Evolutionary conservation across 2,113 vertebrate species (phyloP).

Genomic region (Ptychochromis oligacanthus): DNA sequence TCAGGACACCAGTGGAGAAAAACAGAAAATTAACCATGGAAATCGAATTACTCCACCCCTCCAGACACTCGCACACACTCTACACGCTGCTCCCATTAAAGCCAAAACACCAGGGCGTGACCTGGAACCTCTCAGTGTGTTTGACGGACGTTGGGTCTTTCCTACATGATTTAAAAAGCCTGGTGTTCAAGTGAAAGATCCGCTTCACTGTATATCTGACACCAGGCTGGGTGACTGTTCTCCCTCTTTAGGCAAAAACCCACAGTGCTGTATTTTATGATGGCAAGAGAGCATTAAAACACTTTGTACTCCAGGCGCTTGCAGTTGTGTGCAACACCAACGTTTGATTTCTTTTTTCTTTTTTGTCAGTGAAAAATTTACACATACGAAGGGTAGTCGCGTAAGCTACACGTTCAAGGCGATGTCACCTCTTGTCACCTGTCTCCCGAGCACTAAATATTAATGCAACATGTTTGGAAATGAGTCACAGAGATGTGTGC

Average conservation of each 20-base stretch:
- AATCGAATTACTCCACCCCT: slow-evolving; percentile 71
- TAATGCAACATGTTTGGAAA: slow-evolving; percentile 73
- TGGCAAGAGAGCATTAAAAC: slow-evolving; percentile 51
- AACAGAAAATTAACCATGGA: slow-evolving; percentile 70
- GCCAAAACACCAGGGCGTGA: slow-evolving; percentile 64
- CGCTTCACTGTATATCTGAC: slow-evolving; percentile 39
- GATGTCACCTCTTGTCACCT: slow-evolving; percentile 69
- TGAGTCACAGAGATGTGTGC: slow-evolving; percentile 56
- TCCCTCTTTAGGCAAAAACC: slow-evolving; percentile 54
- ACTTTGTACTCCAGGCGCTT: slow-evolving; percentile 52
- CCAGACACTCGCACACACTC: slow-evolving; percentile 47
- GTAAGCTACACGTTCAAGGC: slow-evolving; percentile 61
- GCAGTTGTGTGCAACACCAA: slow-evolving; percentile 55
- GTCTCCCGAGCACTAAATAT: slow-evolving; percentile 72
- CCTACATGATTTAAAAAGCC: slow-evolving; percentile 52
- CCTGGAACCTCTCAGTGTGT: slow-evolving; percentile 59
- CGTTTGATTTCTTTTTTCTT: slow-evolving; percentile 69
- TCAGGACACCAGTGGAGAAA: slow-evolving; percentile 68
- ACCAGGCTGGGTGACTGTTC: slow-evolving; percentile 14
- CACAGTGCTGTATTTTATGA: slow-evolving; percentile 47
- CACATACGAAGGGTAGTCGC: slow-evolving; percentile 36
- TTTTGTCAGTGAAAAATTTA: slow-evolving; percentile 43
- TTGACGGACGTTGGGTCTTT: slow-evolving; percentile 64
- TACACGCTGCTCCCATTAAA: slow-evolving; percentile 58
- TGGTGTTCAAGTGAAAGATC: slow-evolving; percentile 33